Evolutionary conservation across 2,888 invertebrate species (phyloP).

Genomic region (Taphrorychus bicolor): DNA sequence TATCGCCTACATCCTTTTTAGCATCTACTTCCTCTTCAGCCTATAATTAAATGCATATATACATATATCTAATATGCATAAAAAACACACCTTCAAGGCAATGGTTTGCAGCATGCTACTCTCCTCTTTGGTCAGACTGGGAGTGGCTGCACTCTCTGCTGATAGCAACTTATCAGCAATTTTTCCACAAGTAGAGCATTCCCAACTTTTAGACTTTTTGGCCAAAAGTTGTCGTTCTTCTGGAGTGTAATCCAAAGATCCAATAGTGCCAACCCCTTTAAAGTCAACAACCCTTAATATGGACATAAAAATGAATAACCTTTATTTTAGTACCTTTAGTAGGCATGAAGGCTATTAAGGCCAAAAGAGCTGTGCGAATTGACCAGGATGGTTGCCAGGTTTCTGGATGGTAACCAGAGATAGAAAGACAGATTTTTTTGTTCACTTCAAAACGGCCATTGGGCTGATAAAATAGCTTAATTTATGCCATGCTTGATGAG

Average conservation of each 20-base stretch:
- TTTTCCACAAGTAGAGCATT: constrained; percentile 70
- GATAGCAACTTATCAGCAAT: constrained; percentile 63
- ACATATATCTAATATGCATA: background rate
- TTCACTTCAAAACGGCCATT: constrained; percentile 93
- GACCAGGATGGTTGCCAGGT: constrained; percentile 99
- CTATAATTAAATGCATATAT: constrained; percentile 44
- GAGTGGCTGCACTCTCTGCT: constrained; percentile 52
- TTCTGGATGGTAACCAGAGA: constrained; percentile 96
- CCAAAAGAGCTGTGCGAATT: constrained; percentile 89
- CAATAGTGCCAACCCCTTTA: constrained; percentile 78
- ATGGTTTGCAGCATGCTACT: constrained; percentile 63
- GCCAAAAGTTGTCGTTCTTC: constrained; percentile 84
- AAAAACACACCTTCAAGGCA: constrained; percentile 61
- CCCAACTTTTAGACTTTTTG: constrained; percentile 72
- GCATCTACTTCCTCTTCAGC: constrained; percentile 57
- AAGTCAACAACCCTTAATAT: no score
- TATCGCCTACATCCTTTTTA: constrained; percentile 48
- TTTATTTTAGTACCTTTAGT: constrained; percentile 73
- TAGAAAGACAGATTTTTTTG: constrained; percentile 94
- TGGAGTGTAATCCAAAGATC: constrained; percentile 87
- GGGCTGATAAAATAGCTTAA: constrained; percentile 64
- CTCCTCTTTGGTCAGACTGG: constrained; percentile 62
- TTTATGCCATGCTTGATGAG: background rate
- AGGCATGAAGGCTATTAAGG: constrained; percentile 94
- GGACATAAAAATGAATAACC: background rate